These are phyloP conservation scores for Xyrauchen texanus DNA, from an alignment of 2,113 vertebrate genomes.

Conservation along the genomic window DNA sequence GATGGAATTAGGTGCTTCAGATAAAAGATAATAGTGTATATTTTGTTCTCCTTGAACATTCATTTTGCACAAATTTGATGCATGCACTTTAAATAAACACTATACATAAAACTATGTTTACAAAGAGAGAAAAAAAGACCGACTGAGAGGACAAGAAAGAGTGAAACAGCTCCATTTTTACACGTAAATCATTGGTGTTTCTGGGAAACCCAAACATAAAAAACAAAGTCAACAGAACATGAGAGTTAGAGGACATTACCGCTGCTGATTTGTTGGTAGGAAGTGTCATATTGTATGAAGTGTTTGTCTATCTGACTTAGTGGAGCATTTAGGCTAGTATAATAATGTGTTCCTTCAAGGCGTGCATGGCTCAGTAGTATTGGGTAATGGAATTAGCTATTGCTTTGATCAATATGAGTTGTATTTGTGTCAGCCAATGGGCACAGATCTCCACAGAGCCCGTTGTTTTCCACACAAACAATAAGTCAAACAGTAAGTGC, in stretches of 20 bases:
- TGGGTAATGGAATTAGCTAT: constrained; percentile 17
- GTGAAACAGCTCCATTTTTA: too few species aligned
- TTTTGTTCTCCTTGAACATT: too few species aligned
- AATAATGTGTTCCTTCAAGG: constrained; percentile 8
- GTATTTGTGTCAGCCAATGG: constrained; percentile 14
- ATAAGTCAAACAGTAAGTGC: not conserved
- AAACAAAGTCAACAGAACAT: too few species aligned
- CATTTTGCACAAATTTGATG: too few species aligned
- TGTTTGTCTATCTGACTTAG: constrained; percentile 19
- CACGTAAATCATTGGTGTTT: too few species aligned
- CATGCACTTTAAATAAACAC: too few species aligned
- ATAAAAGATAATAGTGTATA: too few species aligned
- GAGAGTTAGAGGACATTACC: not conserved
- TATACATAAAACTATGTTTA: too few species aligned
- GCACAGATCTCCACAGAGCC: constrained; percentile 8
- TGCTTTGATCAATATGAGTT: constrained; percentile 31
- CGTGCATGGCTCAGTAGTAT: constrained; percentile 8
- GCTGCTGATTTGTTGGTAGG: not conserved
- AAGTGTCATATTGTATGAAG: not conserved
- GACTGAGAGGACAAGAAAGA: too few species aligned
- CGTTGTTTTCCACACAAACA: constrained; percentile 1
- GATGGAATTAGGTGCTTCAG: not conserved
- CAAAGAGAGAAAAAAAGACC: too few species aligned
- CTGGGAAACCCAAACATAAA: too few species aligned
- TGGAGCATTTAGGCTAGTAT: constrained; percentile 19